These are phyloP conservation scores for Incurvaria masculella DNA, from an alignment of 2,888 invertebrate genomes.

Conservation along the genomic window DNA sequence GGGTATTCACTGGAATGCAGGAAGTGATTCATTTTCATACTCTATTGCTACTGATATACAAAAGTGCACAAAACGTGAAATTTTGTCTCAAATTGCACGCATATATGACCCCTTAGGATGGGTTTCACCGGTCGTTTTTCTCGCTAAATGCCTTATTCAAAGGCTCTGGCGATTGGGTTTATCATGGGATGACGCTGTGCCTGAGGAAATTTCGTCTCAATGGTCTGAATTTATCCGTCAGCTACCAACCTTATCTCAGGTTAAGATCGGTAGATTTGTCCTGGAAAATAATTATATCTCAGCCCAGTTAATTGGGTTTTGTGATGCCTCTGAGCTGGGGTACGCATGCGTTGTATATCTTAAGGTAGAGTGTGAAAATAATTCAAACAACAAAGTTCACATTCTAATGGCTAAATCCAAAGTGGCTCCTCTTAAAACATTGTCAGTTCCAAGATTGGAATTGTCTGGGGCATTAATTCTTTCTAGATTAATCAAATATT, in stretches of 20 bases:
- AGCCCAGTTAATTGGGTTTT: not conserved
- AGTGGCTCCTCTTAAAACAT: not conserved
- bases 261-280: not conserved
- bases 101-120: conserved; percentile 3
- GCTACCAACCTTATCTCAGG: not conserved
- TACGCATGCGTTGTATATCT: not conserved
- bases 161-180: not conserved
- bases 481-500: not conserved
- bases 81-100: not conserved
- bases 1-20: not conserved
- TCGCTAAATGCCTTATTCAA: not conserved
- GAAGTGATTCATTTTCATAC: not conserved
- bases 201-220: not conserved
- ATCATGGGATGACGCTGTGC: not conserved
- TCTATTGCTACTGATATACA: not conserved
- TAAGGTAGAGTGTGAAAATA: not conserved
- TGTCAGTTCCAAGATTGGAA: not conserved
- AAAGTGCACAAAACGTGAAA: conserved; percentile 2
- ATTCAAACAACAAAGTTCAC: not conserved
- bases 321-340: not conserved
- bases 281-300: not conserved
- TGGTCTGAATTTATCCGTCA: not conserved
- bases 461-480: not conserved
- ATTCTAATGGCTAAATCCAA: not conserved
- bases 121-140: conserved; percentile 4